Evolutionary conservation across 2,888 invertebrate genomes (phyloP), one percentile per base, ranked within the genome.

Genomic region (Sussaba pulchella): DNA sequence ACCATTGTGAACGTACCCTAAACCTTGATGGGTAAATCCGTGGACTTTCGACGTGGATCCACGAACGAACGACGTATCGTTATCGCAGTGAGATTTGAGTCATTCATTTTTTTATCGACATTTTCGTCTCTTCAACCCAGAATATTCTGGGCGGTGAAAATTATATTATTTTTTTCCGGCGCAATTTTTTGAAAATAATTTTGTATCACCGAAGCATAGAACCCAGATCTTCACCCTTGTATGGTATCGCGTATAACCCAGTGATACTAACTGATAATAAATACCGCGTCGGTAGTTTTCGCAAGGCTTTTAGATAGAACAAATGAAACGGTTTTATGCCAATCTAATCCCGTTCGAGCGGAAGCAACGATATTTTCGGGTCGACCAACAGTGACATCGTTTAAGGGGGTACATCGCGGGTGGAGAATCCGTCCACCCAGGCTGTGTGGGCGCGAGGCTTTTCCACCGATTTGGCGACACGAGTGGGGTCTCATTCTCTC

Each of bases 401-500:
- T n/a, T n/a, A n/a, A n/a, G n/a, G n/a, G n/a, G n/a, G n/a, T 85
- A 85, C 85, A 87, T 86, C 85, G 82, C 81, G n/a, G n/a, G n/a
- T n/a, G n/a, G n/a, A n/a, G n/a, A n/a, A 77, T 17, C 9, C n/a
- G 79, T 80, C 84, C 54, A 9, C 43, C n/a, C n/a, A 24, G 82
- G 19, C 6, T 54, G 24, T 26, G 19, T 39, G 45, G 36, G 66
- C 26, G 82, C 81, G 74, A 63, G 72, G 83, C 76, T 81, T 87
- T 83, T 83, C 85, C 80, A 85, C 83, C 86, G 85, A 88, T 88
- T 87, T 85, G 84, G 81, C 72, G 85, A 85, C 87, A 70, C 52
- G 80, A 79, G 59, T n/a, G 4, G n/a, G n/a, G n/a, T n/a, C n/a
- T n/a, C n/a, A n/a, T n/a, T n/a, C n/a, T n/a, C n/a, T 39, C 39